Percentiles rank a stretch among this genome's conserved stretches.
Evolutionary conservation across 2,797 vertebrate genomes (phyloP).

Genomic region (Podarcis siculus): DNA sequence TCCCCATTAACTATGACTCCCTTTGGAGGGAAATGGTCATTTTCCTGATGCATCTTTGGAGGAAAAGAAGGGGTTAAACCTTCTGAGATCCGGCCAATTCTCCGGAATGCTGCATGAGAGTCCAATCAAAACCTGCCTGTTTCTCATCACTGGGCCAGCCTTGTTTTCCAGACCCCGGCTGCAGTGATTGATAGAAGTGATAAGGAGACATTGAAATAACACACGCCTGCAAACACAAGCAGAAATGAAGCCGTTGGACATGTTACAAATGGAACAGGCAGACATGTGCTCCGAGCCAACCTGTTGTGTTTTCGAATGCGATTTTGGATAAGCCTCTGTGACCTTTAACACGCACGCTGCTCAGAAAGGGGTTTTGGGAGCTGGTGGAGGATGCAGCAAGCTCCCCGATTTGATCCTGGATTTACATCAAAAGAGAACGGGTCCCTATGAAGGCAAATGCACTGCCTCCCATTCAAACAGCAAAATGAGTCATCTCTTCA

Average conservation of each 20-base stretch:
- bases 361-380: constrained; percentile 8
- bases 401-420: background rate
- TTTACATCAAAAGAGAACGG: accelerated
- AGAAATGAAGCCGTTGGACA: constrained; percentile 47
- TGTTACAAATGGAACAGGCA: constrained; percentile 65
- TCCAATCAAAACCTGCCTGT: constrained; percentile 72
- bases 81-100: constrained; percentile 72
- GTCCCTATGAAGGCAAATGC: background rate
- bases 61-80: constrained; percentile 69
- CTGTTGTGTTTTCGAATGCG: constrained; percentile 29
- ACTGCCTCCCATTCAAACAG: background rate
- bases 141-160: constrained; percentile 67
- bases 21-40: constrained; percentile 33
- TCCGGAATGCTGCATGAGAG: constrained; percentile 64
- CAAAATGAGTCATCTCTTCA: background rate
- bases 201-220: constrained; percentile 68
- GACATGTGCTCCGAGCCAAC: constrained; percentile 26
- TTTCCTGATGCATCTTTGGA: constrained; percentile 54
- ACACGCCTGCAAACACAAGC: constrained; percentile 59
- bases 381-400: background rate
- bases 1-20: constrained; percentile 37
- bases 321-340: constrained; percentile 22
- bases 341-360: constrained; percentile 40
- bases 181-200: constrained; percentile 69
- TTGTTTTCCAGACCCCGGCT: constrained; percentile 51